A percentile compares a stretch with the other conserved stretches of the same genome.
Evolutionary conservation across 2,113 vertebrate genomes (phyloP).

Genomic region (Pachypanchax playfairii): DNA sequence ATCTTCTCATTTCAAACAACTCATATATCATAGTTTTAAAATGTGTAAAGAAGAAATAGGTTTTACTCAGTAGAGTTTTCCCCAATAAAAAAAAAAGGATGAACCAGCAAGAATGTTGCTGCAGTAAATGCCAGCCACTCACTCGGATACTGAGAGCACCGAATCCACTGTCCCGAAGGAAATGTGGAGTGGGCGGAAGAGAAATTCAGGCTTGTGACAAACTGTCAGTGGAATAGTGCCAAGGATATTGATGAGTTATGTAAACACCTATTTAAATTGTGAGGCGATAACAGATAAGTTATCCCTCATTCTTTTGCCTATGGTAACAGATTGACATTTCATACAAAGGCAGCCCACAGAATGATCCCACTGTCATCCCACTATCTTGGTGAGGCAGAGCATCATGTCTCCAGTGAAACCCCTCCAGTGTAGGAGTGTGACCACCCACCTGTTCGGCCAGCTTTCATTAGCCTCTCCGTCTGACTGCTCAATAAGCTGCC

Average conservation of each 20-base stretch:
- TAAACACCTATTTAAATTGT: conserved; percentile 57
- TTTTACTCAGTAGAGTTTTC: background rate
- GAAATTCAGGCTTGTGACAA: conserved; percentile 53
- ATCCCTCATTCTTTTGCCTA: conserved; percentile 35
- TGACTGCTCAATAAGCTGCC: conserved; percentile 69
- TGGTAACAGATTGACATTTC: conserved; percentile 57
- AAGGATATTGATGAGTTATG: conserved; percentile 58
- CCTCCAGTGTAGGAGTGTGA: conserved; percentile 75
- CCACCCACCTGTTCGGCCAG: conserved; percentile 79
- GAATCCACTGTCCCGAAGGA: conserved; percentile 53
- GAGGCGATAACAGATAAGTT: conserved; percentile 32
- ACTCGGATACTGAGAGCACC: conserved; percentile 28
- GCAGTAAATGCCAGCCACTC: conserved; percentile 29
- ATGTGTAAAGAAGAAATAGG: conserved; percentile 4
- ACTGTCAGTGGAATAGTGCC: conserved; percentile 48
- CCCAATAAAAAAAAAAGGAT: conserved; percentile 28
- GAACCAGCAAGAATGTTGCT: conserved; percentile 35
- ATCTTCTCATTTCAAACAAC: background rate
- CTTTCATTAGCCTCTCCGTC: conserved; percentile 71
- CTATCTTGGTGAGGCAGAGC: conserved; percentile 59
- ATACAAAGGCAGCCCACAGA: conserved; percentile 62
- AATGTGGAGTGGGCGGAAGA: conserved; percentile 35
- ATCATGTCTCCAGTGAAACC: conserved; percentile 73
- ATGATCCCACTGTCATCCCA: conserved; percentile 58
- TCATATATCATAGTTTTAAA: background rate